A percentile compares a stretch with the other conserved stretches of the same genome.
Conservation (phyloP, 1,140 invertebrate species). For the Diprion similis region DNA sequence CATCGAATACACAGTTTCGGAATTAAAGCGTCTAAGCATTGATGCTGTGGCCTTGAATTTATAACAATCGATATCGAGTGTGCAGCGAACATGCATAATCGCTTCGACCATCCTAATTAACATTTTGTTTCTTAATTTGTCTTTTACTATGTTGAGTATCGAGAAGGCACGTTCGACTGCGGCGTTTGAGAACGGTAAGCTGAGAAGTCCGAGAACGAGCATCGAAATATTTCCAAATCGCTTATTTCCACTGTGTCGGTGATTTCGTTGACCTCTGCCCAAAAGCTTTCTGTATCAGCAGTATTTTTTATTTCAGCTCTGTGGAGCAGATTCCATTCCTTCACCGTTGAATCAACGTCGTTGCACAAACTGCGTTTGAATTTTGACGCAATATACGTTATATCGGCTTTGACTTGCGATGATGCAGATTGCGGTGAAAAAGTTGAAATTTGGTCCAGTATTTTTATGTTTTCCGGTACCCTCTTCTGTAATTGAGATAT, state of each 20-base stretch:
- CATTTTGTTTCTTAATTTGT: slow-evolving; percentile 36
- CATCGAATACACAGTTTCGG: slow-evolving; percentile 24
- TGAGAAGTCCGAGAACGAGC: slow-evolving; percentile 27
- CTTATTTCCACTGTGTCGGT: slow-evolving; percentile 27
- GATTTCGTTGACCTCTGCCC: slow-evolving; percentile 27
- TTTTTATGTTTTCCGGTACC: slow-evolving; percentile 26
- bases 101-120: slow-evolving; percentile 22
- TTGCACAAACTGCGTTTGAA: slow-evolving; percentile 22
- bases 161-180: slow-evolving; percentile 38
- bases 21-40: slow-evolving; percentile 26
- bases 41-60: slow-evolving; percentile 22
- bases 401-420: slow-evolving; percentile 26
- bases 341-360: slow-evolving; percentile 24
- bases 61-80: slow-evolving; percentile 18
- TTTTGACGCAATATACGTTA: slow-evolving; percentile 19
- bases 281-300: slow-evolving; percentile 29
- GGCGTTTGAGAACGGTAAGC: too few species aligned
- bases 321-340: slow-evolving; percentile 25
- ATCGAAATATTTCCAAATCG: slow-evolving; percentile 28
- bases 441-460: slow-evolving; percentile 20
- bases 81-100: slow-evolving; percentile 22
- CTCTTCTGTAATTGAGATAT: slow-evolving; percentile 23
- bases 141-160: slow-evolving; percentile 32
- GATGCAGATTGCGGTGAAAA: slow-evolving; percentile 26
- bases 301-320: slow-evolving; percentile 10